Evolutionary conservation across 2,113 vertebrate genomes (phyloP).

Genomic region (Telmatochromis brichardi): DNA sequence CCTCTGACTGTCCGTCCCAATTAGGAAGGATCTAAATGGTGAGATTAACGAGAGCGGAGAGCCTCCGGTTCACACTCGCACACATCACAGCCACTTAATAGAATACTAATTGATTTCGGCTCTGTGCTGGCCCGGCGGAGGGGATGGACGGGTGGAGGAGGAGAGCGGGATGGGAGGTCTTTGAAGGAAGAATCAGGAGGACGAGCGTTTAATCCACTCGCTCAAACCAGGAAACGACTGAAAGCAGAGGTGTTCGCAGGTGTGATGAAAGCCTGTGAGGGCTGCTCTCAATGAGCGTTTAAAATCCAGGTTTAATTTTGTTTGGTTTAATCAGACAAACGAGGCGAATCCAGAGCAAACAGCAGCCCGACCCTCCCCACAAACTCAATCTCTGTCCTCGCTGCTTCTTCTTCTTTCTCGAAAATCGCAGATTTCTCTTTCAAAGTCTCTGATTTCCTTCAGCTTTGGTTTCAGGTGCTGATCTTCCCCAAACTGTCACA

Average conservation of each 20-base stretch:
- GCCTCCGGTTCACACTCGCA: not conserved
- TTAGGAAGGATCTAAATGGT: constrained; percentile 11
- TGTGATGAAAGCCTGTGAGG: not conserved
- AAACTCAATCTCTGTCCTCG: not conserved
- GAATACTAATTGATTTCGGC: constrained; percentile 13
- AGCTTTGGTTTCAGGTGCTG: not conserved
- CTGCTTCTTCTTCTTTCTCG: not conserved
- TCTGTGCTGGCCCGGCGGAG: not conserved
- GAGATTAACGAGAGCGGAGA: constrained; percentile 4
- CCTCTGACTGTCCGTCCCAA: not conserved
- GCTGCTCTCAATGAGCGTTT: not conserved
- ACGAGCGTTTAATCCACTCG: not conserved
- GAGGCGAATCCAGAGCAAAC: not conserved
- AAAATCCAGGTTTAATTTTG: not conserved
- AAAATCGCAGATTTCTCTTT: not conserved
- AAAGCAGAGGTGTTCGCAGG: not conserved
- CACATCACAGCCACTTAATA: not conserved
- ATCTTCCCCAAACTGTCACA: not conserved
- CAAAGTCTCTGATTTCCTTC: not conserved
- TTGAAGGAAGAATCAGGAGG: not conserved
- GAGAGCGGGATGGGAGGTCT: not conserved
- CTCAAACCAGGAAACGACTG: not conserved
- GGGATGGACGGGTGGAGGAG: not conserved
- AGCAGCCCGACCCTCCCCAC: not conserved
- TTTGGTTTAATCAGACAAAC: not conserved